These are phyloP conservation scores for Stegostoma tigrinum DNA, from an alignment of 2,113 vertebrate species.

Conservation along the genomic window DNA sequence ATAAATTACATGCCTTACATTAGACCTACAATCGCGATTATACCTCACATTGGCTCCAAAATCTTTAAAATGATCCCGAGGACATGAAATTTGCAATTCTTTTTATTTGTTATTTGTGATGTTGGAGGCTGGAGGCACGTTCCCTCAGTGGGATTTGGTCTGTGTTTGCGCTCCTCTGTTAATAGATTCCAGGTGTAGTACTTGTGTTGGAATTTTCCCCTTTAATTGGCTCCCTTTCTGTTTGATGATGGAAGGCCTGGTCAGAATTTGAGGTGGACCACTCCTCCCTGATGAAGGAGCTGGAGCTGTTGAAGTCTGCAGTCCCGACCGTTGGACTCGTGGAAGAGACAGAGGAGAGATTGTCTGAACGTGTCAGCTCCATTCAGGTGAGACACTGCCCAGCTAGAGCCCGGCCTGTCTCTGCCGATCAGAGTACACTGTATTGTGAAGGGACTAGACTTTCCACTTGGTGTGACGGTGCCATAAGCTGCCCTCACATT, in stretches of 20 bases:
- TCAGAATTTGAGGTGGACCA: constrained; percentile 66
- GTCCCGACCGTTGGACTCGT: constrained; percentile 62
- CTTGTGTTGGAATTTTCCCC: background rate
- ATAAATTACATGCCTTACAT: too few species aligned
- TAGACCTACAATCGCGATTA: background rate
- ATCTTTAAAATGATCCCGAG: too few species aligned
- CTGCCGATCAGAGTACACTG: background rate
- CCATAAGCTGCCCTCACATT: background rate
- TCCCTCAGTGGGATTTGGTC: background rate
- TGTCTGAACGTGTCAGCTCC: constrained; percentile 56
- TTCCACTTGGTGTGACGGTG: background rate
- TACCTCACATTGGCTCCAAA: background rate
- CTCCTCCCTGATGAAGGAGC: constrained; percentile 56
- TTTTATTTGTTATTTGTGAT: background rate
- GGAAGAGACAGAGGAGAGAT: constrained; percentile 65
- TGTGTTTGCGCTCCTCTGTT: background rate
- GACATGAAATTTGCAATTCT: background rate
- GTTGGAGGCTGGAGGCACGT: background rate
- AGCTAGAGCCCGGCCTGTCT: background rate
- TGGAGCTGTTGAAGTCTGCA: constrained; percentile 53
- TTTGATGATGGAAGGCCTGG: constrained; percentile 61
- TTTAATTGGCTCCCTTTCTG: background rate
- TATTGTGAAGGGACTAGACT: background rate
- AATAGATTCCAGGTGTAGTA: background rate
- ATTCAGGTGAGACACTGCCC: constrained; percentile 62